phyloP scores from a whole-genome alignment of 1,140 invertebrate species.

The Brachystomella parvula region DNA sequence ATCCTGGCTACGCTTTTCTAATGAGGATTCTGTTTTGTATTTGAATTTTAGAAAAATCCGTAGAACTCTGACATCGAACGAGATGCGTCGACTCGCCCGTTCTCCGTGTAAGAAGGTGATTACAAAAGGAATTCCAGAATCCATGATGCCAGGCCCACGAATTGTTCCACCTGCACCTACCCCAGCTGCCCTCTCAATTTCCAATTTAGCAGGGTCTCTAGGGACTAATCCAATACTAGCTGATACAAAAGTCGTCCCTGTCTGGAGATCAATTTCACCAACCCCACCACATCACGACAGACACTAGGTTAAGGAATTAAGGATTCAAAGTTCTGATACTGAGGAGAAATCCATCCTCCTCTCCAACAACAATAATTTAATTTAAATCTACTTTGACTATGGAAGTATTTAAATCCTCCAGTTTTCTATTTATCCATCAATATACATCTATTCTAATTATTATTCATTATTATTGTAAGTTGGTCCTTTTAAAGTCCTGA shows the following conservation, averaged over 20 bases:
- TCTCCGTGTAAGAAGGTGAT: constrained; percentile 75
- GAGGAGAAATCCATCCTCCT: not conserved
- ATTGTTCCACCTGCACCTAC: not conserved
- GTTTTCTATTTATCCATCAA: too few relatives aligned
- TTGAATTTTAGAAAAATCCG: constrained; percentile 72
- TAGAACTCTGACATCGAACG: constrained; percentile 65
- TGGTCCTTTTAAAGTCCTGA: too few relatives aligned
- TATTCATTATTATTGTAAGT: too few relatives aligned
- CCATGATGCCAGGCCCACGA: not conserved
- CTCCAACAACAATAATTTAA: not conserved
- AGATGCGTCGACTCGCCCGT: constrained; percentile 76
- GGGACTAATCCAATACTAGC: not conserved
- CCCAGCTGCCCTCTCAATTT: not conserved
- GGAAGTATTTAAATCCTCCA: too few relatives aligned
- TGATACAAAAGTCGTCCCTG: not conserved
- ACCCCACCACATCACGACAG: not conserved
- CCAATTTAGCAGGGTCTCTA: not conserved
- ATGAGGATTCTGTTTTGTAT: too few relatives aligned
- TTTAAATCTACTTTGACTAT: too few relatives aligned
- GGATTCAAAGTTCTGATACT: not conserved
- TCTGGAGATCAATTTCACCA: constrained; percentile 8
- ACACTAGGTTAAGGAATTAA: not conserved
- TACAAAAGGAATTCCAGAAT: constrained; percentile 41
- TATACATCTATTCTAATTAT: too few relatives aligned
- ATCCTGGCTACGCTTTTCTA: too few relatives aligned